Conservation (phyloP, 2,888 invertebrate genomes). For the Camptogramma bilineatum region DNA sequence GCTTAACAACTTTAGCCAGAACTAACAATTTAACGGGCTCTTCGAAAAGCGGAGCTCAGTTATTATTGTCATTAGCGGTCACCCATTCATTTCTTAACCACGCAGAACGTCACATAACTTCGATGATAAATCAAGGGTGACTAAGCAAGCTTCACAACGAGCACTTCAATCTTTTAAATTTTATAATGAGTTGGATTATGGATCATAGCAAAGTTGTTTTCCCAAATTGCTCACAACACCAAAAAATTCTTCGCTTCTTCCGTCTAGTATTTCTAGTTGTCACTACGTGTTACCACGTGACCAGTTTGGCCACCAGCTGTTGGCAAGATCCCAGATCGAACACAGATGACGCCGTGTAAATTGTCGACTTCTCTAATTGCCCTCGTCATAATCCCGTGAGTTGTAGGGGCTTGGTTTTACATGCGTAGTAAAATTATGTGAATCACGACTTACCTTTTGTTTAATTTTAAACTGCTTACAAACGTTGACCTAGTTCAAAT, state of each 20-base stretch:
- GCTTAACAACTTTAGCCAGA: too few species aligned
- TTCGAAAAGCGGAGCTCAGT: too few species aligned
- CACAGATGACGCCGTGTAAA: slow-evolving; percentile 63
- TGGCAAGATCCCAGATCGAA: slow-evolving; percentile 66
- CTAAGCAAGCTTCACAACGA: too few species aligned
- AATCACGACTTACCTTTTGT: slow-evolving; percentile 2
- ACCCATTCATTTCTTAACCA: too few species aligned
- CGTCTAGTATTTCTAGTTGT: slow-evolving; percentile 31
- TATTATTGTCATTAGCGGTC: too few species aligned
- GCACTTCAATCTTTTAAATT: too few species aligned
- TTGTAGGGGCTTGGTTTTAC: slow-evolving; percentile 22
- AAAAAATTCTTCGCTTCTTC: slow-evolving; percentile 15
- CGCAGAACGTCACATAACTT: too few species aligned
- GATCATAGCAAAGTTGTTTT: neutral
- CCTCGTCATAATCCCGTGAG: slow-evolving; percentile 28
- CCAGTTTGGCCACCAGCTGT: slow-evolving; percentile 57
- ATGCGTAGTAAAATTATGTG: slow-evolving; percentile 6
- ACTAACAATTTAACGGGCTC: too few species aligned
- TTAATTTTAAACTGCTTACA: neutral
- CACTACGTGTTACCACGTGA: slow-evolving; percentile 47
- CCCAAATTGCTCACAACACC: slow-evolving; percentile 6
- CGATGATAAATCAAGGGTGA: too few species aligned
- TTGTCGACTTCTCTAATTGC: slow-evolving; percentile 43
- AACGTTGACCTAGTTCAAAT: neutral
- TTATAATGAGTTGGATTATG: too few species aligned